These are phyloP conservation scores for Lasius platythorax DNA, from an alignment of 2,888 invertebrate genomes.

Conservation along the genomic window DNA sequence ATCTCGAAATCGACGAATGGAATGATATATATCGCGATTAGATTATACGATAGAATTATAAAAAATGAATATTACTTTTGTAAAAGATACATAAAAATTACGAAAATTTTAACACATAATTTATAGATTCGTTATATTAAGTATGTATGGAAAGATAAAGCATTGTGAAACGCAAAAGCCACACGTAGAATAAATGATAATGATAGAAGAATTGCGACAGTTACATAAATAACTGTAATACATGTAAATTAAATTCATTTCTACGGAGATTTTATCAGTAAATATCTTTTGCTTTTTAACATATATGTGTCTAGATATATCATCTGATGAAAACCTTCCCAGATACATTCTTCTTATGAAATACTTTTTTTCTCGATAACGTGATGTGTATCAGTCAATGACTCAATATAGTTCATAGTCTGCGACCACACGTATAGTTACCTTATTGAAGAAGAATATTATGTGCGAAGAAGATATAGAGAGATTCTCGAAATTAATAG, in stretches of 20 bases:
- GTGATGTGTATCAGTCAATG: slow-evolving; percentile 22
- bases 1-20: slow-evolving; percentile 29
- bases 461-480: background rate
- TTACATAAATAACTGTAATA: background rate
- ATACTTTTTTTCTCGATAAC: background rate
- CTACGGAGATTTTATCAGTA: background rate
- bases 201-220: background rate
- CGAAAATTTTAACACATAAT: background rate
- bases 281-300: background rate
- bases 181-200: background rate
- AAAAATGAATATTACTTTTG: background rate
- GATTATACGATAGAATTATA: background rate
- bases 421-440: background rate
- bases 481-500: slow-evolving; percentile 16
- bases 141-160: background rate
- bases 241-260: background rate
- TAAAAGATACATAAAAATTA: background rate
- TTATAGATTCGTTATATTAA: background rate
- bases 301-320: background rate
- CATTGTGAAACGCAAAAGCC: background rate
- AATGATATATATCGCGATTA: slow-evolving; percentile 6
- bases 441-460: background rate
- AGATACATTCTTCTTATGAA: background rate
- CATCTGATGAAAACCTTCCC: background rate
- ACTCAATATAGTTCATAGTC: background rate